These are phyloP conservation scores for Hartigia nigra DNA, from an alignment of 2,888 invertebrate species.

Conservation along the genomic window DNA sequence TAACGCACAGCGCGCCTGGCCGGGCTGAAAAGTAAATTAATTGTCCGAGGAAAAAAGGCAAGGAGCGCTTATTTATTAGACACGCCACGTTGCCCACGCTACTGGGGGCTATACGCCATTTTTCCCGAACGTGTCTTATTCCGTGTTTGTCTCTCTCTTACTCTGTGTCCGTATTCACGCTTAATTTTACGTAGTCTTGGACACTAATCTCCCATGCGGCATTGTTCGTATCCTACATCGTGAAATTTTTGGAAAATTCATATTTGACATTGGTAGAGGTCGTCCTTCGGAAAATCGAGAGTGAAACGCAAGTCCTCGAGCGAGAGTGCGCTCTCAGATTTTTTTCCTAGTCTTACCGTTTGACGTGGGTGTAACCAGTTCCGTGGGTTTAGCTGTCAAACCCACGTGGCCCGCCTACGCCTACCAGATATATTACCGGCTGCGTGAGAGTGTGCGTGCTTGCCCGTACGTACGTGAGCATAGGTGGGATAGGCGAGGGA, in stretches of 20 bases:
- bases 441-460: conserved; percentile 26
- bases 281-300: not conserved
- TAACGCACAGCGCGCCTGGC: conserved; percentile 26
- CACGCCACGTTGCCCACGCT: conserved; percentile 37
- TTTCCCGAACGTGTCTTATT: conserved; percentile 23
- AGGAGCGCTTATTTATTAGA: conserved; percentile 46
- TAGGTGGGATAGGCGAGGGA: conserved; percentile 7
- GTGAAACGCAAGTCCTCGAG: not conserved
- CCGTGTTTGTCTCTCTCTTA: conserved; percentile 3
- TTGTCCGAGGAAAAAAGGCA: conserved; percentile 42
- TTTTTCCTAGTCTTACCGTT: not conserved
- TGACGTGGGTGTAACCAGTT: conserved; percentile 63
- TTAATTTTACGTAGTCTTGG: not conserved
- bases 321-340: not conserved
- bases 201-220: not conserved
- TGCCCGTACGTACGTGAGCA: not conserved
- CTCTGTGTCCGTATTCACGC: not conserved
- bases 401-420: conserved; percentile 65
- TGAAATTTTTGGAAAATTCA: not conserved
- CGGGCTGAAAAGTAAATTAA: conserved; percentile 41
- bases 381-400: conserved; percentile 63
- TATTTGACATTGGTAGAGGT: conserved; percentile 1
- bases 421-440: conserved; percentile 50
- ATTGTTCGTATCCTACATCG: not conserved
- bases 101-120: conserved; percentile 2